Conservation (phyloP, 2,888 invertebrate genomes). For the Leucophenga maculata region DNA sequence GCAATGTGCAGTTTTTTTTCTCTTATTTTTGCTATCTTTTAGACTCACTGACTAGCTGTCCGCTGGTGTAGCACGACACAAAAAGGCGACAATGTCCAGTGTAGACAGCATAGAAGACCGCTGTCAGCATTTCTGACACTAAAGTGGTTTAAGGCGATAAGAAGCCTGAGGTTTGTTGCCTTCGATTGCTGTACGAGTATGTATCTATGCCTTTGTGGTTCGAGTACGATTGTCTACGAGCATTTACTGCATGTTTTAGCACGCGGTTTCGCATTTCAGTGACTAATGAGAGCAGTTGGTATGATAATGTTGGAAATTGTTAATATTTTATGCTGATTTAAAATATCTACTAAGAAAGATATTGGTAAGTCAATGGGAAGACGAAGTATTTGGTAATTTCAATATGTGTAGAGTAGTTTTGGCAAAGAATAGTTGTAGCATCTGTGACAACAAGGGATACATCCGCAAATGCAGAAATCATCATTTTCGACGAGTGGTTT, state of each 20-base stretch:
- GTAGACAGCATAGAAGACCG: constrained; percentile 53
- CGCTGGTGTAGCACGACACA: constrained; percentile 36
- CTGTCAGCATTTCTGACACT: constrained; percentile 69
- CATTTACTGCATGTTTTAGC: background rate
- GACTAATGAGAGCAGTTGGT: constrained; percentile 4
- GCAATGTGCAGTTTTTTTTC: constrained; percentile 44
- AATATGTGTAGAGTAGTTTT: too few relatives aligned
- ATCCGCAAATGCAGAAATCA: too few relatives aligned
- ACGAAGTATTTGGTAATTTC: too few relatives aligned
- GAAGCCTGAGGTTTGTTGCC: constrained; percentile 47
- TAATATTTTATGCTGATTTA: too few relatives aligned
- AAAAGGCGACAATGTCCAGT: constrained; percentile 54
- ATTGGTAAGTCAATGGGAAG: too few relatives aligned
- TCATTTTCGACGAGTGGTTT: too few relatives aligned
- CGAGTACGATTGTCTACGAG: background rate
- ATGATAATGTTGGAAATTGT: too few relatives aligned
- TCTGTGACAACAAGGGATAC: too few relatives aligned
- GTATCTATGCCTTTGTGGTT: background rate
- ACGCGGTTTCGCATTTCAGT: constrained; percentile 23
- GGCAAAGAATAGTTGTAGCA: too few relatives aligned
- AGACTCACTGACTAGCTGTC: constrained; percentile 61
- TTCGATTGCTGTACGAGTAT: background rate
- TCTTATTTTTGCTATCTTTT: constrained; percentile 40
- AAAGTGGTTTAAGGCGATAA: constrained; percentile 70
- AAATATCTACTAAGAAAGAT: too few relatives aligned